These are phyloP conservation scores for Sapayoa aenigma DNA, from an alignment of 2,113 vertebrate species.

Conservation along the genomic window DNA sequence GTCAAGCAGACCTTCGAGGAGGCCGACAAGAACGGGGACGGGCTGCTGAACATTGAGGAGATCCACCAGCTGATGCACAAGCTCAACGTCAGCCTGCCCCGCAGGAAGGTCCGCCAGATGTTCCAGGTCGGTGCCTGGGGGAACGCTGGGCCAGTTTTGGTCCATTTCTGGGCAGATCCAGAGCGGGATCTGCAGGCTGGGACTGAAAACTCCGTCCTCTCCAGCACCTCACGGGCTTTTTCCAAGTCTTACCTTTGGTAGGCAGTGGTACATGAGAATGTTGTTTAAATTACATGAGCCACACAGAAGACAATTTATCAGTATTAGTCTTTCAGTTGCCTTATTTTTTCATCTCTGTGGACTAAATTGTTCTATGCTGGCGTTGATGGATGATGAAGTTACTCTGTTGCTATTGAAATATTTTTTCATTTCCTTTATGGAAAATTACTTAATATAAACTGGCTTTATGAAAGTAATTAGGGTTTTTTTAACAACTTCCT, in stretches of 20 bases:
- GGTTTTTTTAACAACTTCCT: neutral
- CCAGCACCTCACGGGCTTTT: neutral
- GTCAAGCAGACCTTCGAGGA: conserved; percentile 97
- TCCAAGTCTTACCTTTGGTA: neutral
- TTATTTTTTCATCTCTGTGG: neutral
- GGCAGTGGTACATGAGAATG: neutral
- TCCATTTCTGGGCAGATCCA: neutral
- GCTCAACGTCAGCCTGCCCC: conserved; percentile 94
- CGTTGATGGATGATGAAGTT: neutral
- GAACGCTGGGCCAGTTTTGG: accelerated
- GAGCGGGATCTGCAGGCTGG: neutral
- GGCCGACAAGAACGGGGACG: conserved; percentile 96
- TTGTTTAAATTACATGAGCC: neutral
- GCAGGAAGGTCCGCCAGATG: conserved; percentile 97
- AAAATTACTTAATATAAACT: neutral
- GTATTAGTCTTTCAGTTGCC: neutral
- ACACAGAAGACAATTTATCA: neutral
- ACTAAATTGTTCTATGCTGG: neutral
- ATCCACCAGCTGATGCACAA: conserved; percentile 96
- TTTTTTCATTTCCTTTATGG: neutral
- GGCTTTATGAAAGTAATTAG: neutral
- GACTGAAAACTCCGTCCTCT: neutral
- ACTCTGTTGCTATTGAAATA: neutral
- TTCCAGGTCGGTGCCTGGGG: conserved; percentile 85
- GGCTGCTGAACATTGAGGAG: conserved; percentile 93